Evolutionary conservation across 2,797 vertebrate species (phyloP).

Genomic region (Cygnus olor): DNA sequence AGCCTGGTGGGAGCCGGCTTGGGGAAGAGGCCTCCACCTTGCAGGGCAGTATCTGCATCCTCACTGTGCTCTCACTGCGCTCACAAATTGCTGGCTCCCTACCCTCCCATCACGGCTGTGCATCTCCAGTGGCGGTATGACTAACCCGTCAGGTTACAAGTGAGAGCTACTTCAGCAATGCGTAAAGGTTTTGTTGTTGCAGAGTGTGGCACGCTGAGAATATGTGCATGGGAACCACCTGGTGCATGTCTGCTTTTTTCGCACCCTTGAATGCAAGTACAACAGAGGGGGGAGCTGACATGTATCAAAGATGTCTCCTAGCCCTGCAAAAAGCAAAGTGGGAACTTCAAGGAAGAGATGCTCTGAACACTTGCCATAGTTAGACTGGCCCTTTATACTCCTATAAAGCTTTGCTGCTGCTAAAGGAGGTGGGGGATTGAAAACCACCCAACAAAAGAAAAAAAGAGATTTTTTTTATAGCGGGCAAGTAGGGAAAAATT

Average conservation of each 20-base stretch:
- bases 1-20: neutral
- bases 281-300: neutral
- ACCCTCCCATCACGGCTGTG: neutral
- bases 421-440: neutral
- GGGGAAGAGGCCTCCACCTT: neutral
- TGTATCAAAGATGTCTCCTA: neutral
- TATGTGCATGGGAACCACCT: neutral
- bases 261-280: neutral
- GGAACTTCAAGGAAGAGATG: neutral
- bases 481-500: neutral
- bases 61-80: accelerated
- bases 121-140: neutral
- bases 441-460: neutral
- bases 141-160: accelerated
- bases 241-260: neutral
- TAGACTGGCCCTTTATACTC: neutral
- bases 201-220: neutral
- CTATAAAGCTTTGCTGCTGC: neutral
- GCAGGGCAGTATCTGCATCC: neutral
- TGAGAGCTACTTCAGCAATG: neutral
- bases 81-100: neutral
- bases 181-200: neutral
- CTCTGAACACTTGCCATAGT: neutral
- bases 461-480: neutral
- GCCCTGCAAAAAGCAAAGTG: neutral